Percentiles rank a stretch among this genome's conserved stretches.
phyloP scores from a whole-genome alignment of 1,140 invertebrate genomes.

The Ruditapes philippinarum region DNA sequence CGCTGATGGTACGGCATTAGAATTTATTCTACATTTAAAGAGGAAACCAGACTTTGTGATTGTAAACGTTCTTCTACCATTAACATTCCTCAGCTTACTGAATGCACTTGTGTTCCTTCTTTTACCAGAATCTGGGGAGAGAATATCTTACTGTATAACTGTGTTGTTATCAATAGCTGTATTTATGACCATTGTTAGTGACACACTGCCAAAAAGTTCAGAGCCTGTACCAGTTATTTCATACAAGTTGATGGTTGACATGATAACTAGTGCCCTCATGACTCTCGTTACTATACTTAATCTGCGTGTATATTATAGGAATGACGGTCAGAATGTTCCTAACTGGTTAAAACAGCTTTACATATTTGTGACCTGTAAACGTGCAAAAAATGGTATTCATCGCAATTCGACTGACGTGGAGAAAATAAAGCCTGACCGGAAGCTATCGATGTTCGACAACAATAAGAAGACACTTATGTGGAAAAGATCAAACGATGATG shows the following conservation, averaged over 20 bases:
- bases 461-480: not conserved
- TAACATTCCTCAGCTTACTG: constrained; percentile 88
- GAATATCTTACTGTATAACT: constrained; percentile 88
- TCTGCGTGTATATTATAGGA: not conserved
- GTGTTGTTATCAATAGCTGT: constrained; percentile 89
- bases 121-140: constrained; percentile 88
- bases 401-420: not conserved
- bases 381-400: not conserved
- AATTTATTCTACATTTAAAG: not conserved
- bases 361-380: not conserved
- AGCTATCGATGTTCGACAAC: not conserved
- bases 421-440: not conserved
- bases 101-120: constrained; percentile 89
- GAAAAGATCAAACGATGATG: not conserved
- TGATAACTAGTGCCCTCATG: not conserved
- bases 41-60: constrained; percentile 84
- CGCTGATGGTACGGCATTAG: not conserved
- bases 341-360: not conserved
- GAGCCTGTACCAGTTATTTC: constrained; percentile 83
- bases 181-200: constrained; percentile 88
- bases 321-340: not conserved
- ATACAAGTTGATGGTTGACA: constrained; percentile 16
- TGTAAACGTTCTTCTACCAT: constrained; percentile 88
- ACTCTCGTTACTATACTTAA: not conserved
- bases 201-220: constrained; percentile 89